These are phyloP conservation scores for Benthosema pterotum DNA, from an alignment of 2,797 vertebrate genomes.

Conservation along the genomic window DNA sequence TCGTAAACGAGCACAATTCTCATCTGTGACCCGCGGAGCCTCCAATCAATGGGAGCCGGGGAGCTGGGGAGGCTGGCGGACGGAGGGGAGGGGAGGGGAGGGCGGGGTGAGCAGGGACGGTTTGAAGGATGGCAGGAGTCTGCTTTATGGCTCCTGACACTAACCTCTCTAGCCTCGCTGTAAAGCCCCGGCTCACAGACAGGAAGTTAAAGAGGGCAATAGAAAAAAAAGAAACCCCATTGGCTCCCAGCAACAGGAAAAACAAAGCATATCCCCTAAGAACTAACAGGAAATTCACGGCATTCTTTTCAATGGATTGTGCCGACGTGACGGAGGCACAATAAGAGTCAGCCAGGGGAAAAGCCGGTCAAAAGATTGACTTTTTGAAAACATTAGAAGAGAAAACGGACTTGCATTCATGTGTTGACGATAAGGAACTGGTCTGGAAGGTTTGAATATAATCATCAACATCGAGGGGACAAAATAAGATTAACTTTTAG, in stretches of 20 bases:
- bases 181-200: conserved; percentile 64
- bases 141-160: conserved; percentile 65
- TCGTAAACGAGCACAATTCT: conserved; percentile 50
- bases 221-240: conserved; percentile 44
- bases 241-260: conserved; percentile 83
- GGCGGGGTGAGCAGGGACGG: background rate
- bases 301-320: conserved; percentile 81
- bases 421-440: conserved; percentile 35
- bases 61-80: conserved; percentile 30
- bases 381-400: conserved; percentile 63
- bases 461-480: conserved; percentile 26
- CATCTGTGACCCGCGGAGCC: conserved; percentile 43
- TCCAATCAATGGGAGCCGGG: conserved; percentile 51
- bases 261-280: conserved; percentile 85
- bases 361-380: conserved; percentile 57
- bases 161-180: conserved; percentile 70
- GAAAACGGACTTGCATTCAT: conserved; percentile 44
- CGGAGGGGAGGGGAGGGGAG: conserved; percentile 27
- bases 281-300: conserved; percentile 85
- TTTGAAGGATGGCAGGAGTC: conserved; percentile 44
- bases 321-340: conserved; percentile 72
- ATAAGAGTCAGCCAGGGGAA: conserved; percentile 71
- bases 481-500: conserved; percentile 24
- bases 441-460: conserved; percentile 16
- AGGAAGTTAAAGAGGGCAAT: conserved; percentile 78